These are phyloP conservation scores for Tinamus major DNA, from an alignment of 2,797 vertebrate species.

Conservation along the genomic window DNA sequence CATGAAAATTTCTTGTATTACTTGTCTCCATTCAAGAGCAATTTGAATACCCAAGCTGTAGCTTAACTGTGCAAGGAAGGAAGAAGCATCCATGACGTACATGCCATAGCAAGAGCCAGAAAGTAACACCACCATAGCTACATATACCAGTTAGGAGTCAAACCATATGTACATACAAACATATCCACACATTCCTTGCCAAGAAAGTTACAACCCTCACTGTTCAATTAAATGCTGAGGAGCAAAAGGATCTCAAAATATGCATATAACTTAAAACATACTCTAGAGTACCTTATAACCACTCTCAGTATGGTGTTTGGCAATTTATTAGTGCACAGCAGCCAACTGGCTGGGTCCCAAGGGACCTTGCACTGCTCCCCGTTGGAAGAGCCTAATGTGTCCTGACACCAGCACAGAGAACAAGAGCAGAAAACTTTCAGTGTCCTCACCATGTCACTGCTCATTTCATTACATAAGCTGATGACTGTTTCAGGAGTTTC, in stretches of 20 bases:
- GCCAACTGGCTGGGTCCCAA: neutral
- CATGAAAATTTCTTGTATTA: neutral
- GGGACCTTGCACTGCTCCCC: rapidly evolving
- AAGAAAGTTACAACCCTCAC: neutral
- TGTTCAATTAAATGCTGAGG: neutral
- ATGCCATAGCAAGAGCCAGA: neutral
- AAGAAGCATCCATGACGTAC: neutral
- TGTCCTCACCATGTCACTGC: neutral
- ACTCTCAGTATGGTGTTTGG: neutral
- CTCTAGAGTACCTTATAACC: neutral
- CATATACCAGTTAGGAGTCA: neutral
- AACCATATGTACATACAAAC: neutral
- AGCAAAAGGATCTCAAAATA: neutral
- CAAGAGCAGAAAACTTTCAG: neutral
- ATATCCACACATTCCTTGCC: neutral
- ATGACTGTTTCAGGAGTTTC: slow-evolving; percentile 10
- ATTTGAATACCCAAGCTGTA: neutral
- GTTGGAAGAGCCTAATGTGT: neutral
- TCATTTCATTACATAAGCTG: slow-evolving; percentile 21
- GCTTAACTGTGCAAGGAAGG: neutral
- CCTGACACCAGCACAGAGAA: neutral
- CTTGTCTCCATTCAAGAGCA: neutral
- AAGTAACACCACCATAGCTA: neutral
- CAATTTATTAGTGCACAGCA: neutral
- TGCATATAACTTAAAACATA: neutral